Evolutionary conservation across 1,140 invertebrate genomes (phyloP).

Genomic region (Archivesica marissinica): DNA sequence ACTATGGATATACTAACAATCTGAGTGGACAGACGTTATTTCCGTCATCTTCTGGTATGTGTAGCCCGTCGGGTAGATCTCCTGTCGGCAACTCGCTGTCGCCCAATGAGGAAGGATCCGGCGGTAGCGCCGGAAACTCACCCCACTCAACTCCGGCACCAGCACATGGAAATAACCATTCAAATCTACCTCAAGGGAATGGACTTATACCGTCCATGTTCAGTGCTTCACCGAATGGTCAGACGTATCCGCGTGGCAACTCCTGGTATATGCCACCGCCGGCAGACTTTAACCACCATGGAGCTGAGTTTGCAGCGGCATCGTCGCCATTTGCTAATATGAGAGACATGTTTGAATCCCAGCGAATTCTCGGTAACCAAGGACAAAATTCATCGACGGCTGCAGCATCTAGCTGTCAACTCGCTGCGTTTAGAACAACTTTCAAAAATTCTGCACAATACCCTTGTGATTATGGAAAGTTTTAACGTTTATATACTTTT

Average conservation of each 20-base stretch:
- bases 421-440: slow-evolving; percentile 77
- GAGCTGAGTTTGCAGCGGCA: slow-evolving; percentile 71
- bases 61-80: slow-evolving; percentile 7
- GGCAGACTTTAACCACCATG: slow-evolving; percentile 73
- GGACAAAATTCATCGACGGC: slow-evolving; percentile 67
- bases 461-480: slow-evolving; percentile 81
- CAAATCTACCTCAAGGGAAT: slow-evolving; percentile 70
- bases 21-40: slow-evolving; percentile 63
- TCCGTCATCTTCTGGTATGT: slow-evolving; percentile 50
- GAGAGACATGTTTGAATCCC: slow-evolving; percentile 78
- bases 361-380: slow-evolving; percentile 71
- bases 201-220: slow-evolving; percentile 74
- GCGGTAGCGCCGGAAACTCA: slow-evolving; percentile 66
- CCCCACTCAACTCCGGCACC: slow-evolving; percentile 66
- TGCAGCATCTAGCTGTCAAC: slow-evolving; percentile 76
- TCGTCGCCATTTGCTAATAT: slow-evolving; percentile 70
- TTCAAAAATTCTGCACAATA: slow-evolving; percentile 78
- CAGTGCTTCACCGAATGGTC: slow-evolving; percentile 70
- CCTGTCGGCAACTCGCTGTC: slow-evolving; percentile 15
- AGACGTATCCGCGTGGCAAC: slow-evolving; percentile 72
- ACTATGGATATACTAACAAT: slow-evolving; percentile 61
- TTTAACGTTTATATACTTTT: slow-evolving; percentile 68
- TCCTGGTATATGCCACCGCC: slow-evolving; percentile 79
- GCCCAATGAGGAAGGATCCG: slow-evolving; percentile 53
- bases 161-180: slow-evolving; percentile 61